Conservation (phyloP, 2,888 invertebrate genomes). For the Entomobrya proxima region DNA sequence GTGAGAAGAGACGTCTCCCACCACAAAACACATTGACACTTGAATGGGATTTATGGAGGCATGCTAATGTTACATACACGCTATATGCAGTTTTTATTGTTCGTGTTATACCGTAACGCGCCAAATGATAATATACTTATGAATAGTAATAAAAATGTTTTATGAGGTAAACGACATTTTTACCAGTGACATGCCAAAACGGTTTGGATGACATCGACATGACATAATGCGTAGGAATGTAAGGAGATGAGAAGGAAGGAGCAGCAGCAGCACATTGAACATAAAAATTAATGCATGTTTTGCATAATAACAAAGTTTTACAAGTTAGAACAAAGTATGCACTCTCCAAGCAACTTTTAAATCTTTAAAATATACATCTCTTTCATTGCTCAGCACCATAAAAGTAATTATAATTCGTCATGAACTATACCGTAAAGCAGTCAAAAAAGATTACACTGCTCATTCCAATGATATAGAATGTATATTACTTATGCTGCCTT, state of each 20-base stretch:
- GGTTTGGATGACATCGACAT: not conserved
- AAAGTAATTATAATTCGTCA: too few species aligned
- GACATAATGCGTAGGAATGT: not conserved
- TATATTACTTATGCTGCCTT: too few species aligned
- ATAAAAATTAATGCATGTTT: not conserved
- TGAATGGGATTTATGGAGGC: not conserved
- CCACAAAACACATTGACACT: not conserved
- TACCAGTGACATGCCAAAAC: not conserved
- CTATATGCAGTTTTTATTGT: slow-evolving; percentile 25
- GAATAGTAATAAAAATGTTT: slow-evolving; percentile 14
- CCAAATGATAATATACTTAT: not conserved
- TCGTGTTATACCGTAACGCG: not conserved
- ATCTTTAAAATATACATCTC: too few species aligned
- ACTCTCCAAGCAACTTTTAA: too few species aligned
- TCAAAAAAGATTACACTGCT: too few species aligned
- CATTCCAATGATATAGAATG: too few species aligned
- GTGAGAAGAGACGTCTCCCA: not conserved
- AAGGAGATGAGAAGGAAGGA: not conserved
- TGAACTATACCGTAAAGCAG: too few species aligned
- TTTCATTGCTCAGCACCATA: too few species aligned
- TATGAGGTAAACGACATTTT: slow-evolving; percentile 33
- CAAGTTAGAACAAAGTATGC: not conserved
- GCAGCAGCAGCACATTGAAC: too few species aligned
- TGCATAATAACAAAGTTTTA: not conserved
- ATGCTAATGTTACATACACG: not conserved